phyloP scores from a whole-genome alignment of 2,888 invertebrate species.

The Malachius bipustulatus region DNA sequence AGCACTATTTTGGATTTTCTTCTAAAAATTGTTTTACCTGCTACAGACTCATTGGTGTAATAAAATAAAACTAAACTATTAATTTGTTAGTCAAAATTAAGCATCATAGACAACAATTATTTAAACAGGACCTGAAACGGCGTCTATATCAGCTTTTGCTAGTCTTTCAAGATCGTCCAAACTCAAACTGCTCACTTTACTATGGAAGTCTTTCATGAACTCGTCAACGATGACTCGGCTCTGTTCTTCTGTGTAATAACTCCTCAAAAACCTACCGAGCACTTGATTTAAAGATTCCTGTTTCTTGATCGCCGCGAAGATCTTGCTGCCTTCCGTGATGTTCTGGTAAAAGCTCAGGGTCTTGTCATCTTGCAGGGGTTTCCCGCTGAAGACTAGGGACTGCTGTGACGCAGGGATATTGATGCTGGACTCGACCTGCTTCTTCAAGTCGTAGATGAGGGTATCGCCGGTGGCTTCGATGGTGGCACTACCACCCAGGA shows the following conservation, averaged over 20 bases:
- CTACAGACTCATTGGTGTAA: no score
- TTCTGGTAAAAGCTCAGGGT: slow-evolving; percentile 55
- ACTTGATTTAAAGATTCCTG: slow-evolving; percentile 49
- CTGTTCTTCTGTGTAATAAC: slow-evolving; percentile 51
- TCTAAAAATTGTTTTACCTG: no score
- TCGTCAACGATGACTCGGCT: slow-evolving; percentile 48
- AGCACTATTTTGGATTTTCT: no score
- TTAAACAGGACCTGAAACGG: no score
- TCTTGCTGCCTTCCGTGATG: slow-evolving; percentile 62
- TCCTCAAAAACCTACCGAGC: slow-evolving; percentile 46
- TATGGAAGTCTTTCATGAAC: slow-evolving; percentile 41
- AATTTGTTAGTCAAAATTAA: no score
- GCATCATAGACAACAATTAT: no score
- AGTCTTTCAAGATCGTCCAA: slow-evolving; percentile 37
- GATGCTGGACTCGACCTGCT: slow-evolving; percentile 48
- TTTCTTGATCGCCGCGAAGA: slow-evolving; percentile 60
- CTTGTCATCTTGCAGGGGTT: slow-evolving; percentile 60
- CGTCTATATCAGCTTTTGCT: slow-evolving; percentile 33
- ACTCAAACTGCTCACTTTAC: slow-evolving; percentile 33
- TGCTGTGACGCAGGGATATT: slow-evolving; percentile 58
- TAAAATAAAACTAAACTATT: no score
- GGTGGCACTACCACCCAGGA: slow-evolving; percentile 58
- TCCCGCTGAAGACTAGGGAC: slow-evolving; percentile 57
- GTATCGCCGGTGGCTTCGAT: slow-evolving; percentile 50
- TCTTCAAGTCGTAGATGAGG: slow-evolving; percentile 56